Percentiles rank a stretch among this genome's conserved stretches.
phyloP scores from a whole-genome alignment of 2,113 vertebrate species.

The Ophiodon elongatus region DNA sequence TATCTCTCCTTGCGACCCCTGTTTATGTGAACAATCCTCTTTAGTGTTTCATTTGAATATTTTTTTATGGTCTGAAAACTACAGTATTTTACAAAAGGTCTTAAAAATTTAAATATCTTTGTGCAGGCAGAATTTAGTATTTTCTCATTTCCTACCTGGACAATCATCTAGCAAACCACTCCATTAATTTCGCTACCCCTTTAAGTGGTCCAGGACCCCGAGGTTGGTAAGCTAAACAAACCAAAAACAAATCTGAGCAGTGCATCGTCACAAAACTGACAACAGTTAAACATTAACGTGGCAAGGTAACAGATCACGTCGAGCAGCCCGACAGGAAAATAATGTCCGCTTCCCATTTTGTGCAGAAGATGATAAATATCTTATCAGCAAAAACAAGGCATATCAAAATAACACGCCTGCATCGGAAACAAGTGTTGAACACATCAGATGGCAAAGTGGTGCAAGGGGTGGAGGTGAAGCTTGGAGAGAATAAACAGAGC shows the following conservation, averaged over 20 bases:
- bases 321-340: conserved; percentile 28
- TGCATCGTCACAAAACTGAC: background rate
- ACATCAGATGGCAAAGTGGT: conserved; percentile 61
- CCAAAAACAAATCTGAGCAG: background rate
- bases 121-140: background rate
- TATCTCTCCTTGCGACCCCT: background rate
- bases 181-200: background rate
- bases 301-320: conserved; percentile 31
- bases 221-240: background rate
- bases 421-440: conserved; percentile 64
- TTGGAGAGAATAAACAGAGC: conserved; percentile 77
- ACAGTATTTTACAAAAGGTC: background rate
- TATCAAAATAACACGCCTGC: conserved; percentile 62
- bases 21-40: background rate
- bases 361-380: conserved; percentile 60
- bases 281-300: background rate
- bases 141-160: background rate
- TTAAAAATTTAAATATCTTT: background rate
- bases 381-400: conserved; percentile 66
- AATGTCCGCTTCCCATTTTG: conserved; percentile 58
- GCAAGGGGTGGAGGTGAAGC: conserved; percentile 57
- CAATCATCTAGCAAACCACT: background rate
- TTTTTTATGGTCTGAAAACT: background rate
- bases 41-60: background rate
- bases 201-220: background rate